Base-by-base conservation (phyloP, 2,113 vertebrate genomes). In the Hippocampus abdominalis region DNA sequence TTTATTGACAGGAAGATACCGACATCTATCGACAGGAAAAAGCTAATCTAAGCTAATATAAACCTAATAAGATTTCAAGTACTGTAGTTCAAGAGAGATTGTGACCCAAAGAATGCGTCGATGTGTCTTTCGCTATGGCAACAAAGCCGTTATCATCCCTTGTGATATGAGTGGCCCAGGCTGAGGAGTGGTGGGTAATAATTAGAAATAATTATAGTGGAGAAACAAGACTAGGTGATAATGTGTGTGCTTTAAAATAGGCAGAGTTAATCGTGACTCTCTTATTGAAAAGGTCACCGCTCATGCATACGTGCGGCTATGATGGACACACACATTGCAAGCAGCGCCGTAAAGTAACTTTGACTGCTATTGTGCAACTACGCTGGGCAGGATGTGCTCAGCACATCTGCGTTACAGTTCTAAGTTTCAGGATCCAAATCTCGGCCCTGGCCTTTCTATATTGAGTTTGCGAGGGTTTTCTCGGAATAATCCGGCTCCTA, bases 31-130 rank as follows among this genome's bases (percentile, higher is more conserved):
- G 10, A 56, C 8, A 3, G n/a, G 0, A 18, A 56, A 56, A 56
- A 12, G 11, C 15, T 16, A 15, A 48, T 16, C 13, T 48, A 16
- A 48, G 46, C 3, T 48, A 18, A 49, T 5, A 49, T 49, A 49
- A 27, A 57, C 11, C 10, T 23, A 27, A 25, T 57, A 25, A 57
- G 25, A 4, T 57, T 57, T 57, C 54, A 57, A 32, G 27, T 60
- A 8, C 15, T 29, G 27, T 60, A 8, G 27, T 29, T 60, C 27
- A 32, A 7, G 57, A 32, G 27, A 32, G 27, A 65, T 74, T 70
- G 73, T 76, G 80, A 78, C 68, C 68, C 69, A 29, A 69, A 64
- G 56, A 81, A 71, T 70, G 67, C 29, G 72, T 32, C 67, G 46
- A 72, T 69, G 49, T 48, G 27, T 78, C 79, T 81, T 79, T 57